A percentile compares a stretch with the other conserved stretches of the same genome.
Conservation (phyloP, 2,113 vertebrate species). For the Geococcyx californianus region DNA sequence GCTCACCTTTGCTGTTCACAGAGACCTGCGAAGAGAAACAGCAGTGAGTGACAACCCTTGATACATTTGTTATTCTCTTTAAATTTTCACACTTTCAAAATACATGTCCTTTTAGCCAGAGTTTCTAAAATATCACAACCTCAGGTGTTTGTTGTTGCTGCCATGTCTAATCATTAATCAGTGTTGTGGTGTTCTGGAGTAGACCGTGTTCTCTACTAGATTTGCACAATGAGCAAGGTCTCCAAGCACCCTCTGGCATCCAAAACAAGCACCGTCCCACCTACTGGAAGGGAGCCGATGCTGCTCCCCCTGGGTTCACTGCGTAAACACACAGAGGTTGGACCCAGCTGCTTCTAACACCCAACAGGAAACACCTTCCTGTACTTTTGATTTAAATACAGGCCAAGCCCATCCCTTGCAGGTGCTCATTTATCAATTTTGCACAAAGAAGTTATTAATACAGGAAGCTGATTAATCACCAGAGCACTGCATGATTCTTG, state of each 20-base stretch:
- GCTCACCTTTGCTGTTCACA: slow-evolving; percentile 95
- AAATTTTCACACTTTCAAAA: neutral
- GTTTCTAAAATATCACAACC: neutral
- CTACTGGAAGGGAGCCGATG: neutral
- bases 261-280: neutral
- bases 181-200: neutral
- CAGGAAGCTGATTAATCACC: neutral
- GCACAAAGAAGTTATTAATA: neutral
- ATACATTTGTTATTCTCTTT: neutral
- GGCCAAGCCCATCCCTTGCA: neutral
- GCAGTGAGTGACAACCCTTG: neutral
- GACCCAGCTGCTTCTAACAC: neutral
- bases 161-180: neutral
- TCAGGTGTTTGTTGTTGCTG: neutral
- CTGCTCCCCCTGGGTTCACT: accelerated
- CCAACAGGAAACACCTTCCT: neutral
- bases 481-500: neutral
- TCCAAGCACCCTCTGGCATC: neutral
- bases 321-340: neutral
- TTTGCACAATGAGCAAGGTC: neutral
- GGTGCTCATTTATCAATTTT: neutral
- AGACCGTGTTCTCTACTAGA: neutral
- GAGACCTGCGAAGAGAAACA: slow-evolving; percentile 84
- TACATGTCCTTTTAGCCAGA: neutral
- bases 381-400: neutral